Percentiles rank a stretch among this genome's conserved stretches.
Evolutionary conservation across 2,888 invertebrate genomes (phyloP).

Genomic region (Euclidia mi): DNA sequence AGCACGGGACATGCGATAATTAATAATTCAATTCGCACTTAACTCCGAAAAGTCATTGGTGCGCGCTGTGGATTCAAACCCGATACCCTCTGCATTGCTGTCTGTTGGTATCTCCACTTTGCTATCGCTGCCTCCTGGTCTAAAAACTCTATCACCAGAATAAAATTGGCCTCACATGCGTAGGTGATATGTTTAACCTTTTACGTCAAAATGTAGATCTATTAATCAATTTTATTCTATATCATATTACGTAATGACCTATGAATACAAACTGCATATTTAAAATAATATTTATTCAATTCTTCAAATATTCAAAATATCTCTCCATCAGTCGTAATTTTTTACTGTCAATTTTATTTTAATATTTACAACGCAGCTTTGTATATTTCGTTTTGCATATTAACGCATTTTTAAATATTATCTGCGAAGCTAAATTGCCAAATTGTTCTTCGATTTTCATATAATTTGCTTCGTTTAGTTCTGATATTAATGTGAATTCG

Average conservation of each 20-base stretch:
- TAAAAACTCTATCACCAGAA: too few relatives aligned
- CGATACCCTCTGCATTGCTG: too few relatives aligned
- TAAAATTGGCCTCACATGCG: too few relatives aligned
- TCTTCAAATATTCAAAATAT: slow-evolving; percentile 29
- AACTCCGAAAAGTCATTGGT: too few relatives aligned
- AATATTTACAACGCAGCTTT: slow-evolving; percentile 26
- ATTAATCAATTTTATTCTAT: slow-evolving; percentile 54
- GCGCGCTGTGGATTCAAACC: too few relatives aligned
- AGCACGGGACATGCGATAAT: too few relatives aligned
- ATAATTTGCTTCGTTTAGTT: slow-evolving; percentile 4
- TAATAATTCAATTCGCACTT: too few relatives aligned
- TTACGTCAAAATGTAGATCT: slow-evolving; percentile 51
- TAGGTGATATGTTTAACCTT: slow-evolving; percentile 33
- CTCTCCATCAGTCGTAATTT: slow-evolving; percentile 32
- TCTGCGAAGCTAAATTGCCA: slow-evolving; percentile 8
- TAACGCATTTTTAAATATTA: slow-evolving; percentile 27
- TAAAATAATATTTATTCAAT: not conserved
- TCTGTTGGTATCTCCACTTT: too few relatives aligned
- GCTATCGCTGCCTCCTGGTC: too few relatives aligned
- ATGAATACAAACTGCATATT: slow-evolving; percentile 40
- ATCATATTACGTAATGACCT: slow-evolving; percentile 55
- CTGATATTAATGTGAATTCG: slow-evolving; percentile 1
- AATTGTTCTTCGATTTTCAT: slow-evolving; percentile 1
- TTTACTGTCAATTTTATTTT: slow-evolving; percentile 45
- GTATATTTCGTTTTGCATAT: slow-evolving; percentile 50